These are phyloP conservation scores for Stegostoma tigrinum DNA, from an alignment of 2,113 vertebrate species.

Conservation along the genomic window DNA sequence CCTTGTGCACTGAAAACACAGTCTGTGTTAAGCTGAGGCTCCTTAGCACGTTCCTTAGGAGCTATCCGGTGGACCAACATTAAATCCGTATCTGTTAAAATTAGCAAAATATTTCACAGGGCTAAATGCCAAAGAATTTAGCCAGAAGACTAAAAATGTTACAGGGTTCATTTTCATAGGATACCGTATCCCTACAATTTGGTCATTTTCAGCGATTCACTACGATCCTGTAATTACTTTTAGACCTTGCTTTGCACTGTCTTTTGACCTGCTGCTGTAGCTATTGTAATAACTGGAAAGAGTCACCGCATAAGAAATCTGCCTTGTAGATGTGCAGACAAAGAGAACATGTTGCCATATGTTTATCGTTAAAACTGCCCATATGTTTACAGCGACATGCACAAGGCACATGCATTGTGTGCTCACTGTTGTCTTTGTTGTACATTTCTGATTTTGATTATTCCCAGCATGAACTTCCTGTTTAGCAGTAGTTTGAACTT, in stretches of 20 bases:
- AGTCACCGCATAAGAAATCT: neutral
- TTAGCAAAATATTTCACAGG: constrained; percentile 5
- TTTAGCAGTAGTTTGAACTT: neutral
- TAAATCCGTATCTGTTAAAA: neutral
- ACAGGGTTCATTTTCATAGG: neutral
- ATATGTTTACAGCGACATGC: neutral
- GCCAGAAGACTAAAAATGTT: neutral
- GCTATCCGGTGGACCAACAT: neutral
- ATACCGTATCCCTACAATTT: neutral
- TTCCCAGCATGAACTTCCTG: constrained; percentile 16
- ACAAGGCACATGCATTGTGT: neutral
- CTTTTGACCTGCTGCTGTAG: neutral
- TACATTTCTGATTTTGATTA: neutral
- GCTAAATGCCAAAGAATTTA: neutral
- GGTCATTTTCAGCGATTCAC: neutral
- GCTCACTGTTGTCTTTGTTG: neutral
- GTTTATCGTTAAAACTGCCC: neutral
- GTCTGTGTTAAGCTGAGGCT: neutral
- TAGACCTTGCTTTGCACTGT: neutral
- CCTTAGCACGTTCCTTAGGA: neutral
- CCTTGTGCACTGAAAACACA: neutral
- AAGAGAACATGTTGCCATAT: neutral
- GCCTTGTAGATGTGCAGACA: neutral
- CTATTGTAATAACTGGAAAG: neutral
- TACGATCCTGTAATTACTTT: neutral